Evolutionary conservation across 2,888 invertebrate species (phyloP), one percentile per base, ranked within the genome.

Genomic region (Tipula unca): DNA sequence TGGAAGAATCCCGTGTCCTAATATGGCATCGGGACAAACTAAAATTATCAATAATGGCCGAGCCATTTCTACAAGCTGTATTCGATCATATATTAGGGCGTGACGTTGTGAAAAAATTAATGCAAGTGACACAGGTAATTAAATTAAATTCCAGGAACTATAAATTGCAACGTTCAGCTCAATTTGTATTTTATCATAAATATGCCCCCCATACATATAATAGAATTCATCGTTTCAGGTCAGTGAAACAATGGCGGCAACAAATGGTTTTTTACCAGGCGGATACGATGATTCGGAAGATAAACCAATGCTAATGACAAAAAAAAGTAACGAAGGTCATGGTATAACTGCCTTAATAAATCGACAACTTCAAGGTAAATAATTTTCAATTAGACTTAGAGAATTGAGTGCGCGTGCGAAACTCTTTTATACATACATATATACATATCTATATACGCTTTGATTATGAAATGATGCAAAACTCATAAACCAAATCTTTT

Each of bases 1-100:
- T 96, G 94, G 96, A 96, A 90, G 96, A 96, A 89, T 95, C 96
- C 0, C 92, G 95, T 85, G 94, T 96, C 87, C 91, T 96, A 87
- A 94, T 96, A 87, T 96, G 96, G 96, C 96, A 96, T 90, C 93
- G 96, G 83, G 96, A 96, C 91, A 96, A 96, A 90, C 92, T 96
- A 89, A 95, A 96, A 91, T 92, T 96, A 87, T 95, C 95, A 87
- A 96, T 96, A 89, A 95, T 96, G 93, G 94, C 94, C 85, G 95
- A 95, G 90, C 95, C 94, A 87, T 96, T 96, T 91, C 93, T 96
- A 87, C 95, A 96, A 91, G 95, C 95, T 25, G 95, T 96, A 86
- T 96, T 96, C 91, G 96, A 96, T 91, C 96, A 96, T 90, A 95
- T 96, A 88, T 92, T 96, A 85, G 96, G 96, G 29, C 92, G 96